Percentiles rank a stretch among this genome's conserved stretches.
These are phyloP conservation scores for Piscicola geometra DNA, from an alignment of 2,888 invertebrate genomes.

Conservation along the genomic window DNA sequence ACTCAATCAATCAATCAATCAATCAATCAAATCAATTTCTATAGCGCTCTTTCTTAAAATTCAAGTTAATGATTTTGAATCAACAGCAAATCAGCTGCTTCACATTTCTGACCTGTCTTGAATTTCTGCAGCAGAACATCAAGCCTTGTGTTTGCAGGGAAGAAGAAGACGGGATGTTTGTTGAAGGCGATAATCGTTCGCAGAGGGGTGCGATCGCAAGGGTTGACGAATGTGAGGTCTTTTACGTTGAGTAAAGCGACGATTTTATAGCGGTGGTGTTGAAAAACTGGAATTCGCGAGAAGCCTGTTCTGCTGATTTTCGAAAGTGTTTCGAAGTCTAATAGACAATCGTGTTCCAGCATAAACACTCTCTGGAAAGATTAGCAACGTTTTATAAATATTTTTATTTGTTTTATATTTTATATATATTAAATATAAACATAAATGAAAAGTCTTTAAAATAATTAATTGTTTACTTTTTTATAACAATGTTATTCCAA, in stretches of 20 bases:
- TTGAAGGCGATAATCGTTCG: slow-evolving; percentile 84
- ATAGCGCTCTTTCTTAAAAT: too few species aligned
- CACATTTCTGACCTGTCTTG: slow-evolving; percentile 95
- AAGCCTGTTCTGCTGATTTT: slow-evolving; percentile 86
- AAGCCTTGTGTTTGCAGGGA: slow-evolving; percentile 88
- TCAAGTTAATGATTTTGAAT: too few species aligned
- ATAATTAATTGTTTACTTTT: neutral
- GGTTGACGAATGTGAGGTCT: slow-evolving; percentile 95
- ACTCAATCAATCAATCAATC: too few species aligned
- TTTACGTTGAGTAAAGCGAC: slow-evolving; percentile 91
- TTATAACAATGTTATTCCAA: neutral
- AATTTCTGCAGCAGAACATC: slow-evolving; percentile 94
- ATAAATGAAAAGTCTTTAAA: too few species aligned
- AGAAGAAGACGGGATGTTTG: slow-evolving; percentile 90
- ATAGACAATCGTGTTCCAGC: slow-evolving; percentile 78
- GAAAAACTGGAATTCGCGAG: slow-evolving; percentile 91
- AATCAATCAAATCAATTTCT: too few species aligned
- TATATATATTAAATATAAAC: neutral
- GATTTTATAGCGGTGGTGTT: slow-evolving; percentile 73
- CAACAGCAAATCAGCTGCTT: neutral
- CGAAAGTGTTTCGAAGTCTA: slow-evolving; percentile 94
- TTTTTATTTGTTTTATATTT: neutral
- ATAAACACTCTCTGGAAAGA: slow-evolving; percentile 74
- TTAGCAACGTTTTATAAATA: neutral
- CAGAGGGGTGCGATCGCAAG: slow-evolving; percentile 91